Percentiles rank a stretch among this genome's conserved stretches.
Conservation (phyloP, 2,888 invertebrate genomes). For the Chrysina gloriosa region DNA sequence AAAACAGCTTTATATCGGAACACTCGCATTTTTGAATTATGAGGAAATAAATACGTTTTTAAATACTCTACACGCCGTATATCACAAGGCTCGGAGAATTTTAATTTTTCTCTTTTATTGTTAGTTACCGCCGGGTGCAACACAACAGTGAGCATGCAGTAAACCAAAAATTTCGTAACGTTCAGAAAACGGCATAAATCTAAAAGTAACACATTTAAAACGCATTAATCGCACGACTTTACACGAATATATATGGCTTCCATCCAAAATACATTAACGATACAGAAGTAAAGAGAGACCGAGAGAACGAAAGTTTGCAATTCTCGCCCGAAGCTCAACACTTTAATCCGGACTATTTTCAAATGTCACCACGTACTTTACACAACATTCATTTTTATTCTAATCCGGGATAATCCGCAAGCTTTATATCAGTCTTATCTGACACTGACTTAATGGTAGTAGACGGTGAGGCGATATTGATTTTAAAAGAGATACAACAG, state of each 20-base stretch:
- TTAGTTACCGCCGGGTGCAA: constrained; percentile 21
- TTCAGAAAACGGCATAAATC: constrained; percentile 43
- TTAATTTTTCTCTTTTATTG: constrained; percentile 30
- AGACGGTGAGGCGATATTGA: constrained; percentile 45
- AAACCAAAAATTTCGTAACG: constrained; percentile 39
- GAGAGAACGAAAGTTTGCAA: neutral
- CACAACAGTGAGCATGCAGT: constrained; percentile 22
- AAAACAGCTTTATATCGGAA: constrained; percentile 31
- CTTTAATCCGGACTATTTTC: constrained; percentile 54
- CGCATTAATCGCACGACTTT: constrained; percentile 44
- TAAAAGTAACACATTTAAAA: constrained; percentile 45
- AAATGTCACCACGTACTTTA: constrained; percentile 56
- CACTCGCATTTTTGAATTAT: constrained; percentile 37
- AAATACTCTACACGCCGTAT: constrained; percentile 42
- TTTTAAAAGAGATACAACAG: constrained; percentile 40
- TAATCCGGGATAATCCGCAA: constrained; percentile 54
- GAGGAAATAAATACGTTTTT: constrained; percentile 43
- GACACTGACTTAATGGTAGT: constrained; percentile 47
- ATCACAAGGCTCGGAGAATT: constrained; percentile 29
- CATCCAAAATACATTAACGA: constrained; percentile 48
- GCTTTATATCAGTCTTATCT: constrained; percentile 54
- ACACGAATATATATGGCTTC: constrained; percentile 43
- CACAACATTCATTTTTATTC: constrained; percentile 57
- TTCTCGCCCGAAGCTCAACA: constrained; percentile 38
- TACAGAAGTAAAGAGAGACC: constrained; percentile 33